Percentiles rank a stretch among this genome's conserved stretches.
Evolutionary conservation across 2,113 vertebrate species (phyloP).

Genomic region (Saimiri boliviensis): DNA sequence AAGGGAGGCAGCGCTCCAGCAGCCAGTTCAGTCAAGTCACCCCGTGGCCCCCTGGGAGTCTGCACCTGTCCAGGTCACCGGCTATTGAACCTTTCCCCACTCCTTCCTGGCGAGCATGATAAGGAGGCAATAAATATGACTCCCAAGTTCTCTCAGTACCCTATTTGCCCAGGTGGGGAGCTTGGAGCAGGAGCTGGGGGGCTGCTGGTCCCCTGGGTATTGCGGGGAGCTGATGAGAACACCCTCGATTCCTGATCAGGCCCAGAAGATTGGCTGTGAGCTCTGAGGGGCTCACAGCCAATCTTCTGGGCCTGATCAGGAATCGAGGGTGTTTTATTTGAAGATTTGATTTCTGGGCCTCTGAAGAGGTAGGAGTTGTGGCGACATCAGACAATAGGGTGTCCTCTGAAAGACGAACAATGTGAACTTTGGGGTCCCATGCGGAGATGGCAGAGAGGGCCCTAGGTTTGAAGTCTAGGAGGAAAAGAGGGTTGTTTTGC

Average conservation of each 20-base stretch:
- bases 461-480: neutral
- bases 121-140: conserved; percentile 62
- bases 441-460: neutral
- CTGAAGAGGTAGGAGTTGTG: neutral
- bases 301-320: neutral
- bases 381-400: neutral
- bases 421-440: neutral
- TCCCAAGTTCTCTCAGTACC: conserved; percentile 15
- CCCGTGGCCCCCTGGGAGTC: conserved; percentile 60
- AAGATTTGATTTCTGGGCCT: conserved; percentile 6
- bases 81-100: conserved; percentile 52
- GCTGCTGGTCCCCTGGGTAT: neutral
- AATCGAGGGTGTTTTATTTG: too few species aligned
- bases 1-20: conserved; percentile 31
- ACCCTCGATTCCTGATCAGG: neutral
- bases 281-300: neutral
- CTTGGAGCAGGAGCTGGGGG: neutral
- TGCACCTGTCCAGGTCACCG: conserved; percentile 73
- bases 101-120: conserved; percentile 62
- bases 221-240: neutral
- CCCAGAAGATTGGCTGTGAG: neutral
- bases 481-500: neutral
- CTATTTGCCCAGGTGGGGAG: conserved; percentile 33
- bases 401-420: neutral
- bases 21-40: conserved; percentile 65